Evolutionary conservation across 2,888 invertebrate species (phyloP), one percentile per base, ranked within the genome.

Genomic region (Allacma fusca): DNA sequence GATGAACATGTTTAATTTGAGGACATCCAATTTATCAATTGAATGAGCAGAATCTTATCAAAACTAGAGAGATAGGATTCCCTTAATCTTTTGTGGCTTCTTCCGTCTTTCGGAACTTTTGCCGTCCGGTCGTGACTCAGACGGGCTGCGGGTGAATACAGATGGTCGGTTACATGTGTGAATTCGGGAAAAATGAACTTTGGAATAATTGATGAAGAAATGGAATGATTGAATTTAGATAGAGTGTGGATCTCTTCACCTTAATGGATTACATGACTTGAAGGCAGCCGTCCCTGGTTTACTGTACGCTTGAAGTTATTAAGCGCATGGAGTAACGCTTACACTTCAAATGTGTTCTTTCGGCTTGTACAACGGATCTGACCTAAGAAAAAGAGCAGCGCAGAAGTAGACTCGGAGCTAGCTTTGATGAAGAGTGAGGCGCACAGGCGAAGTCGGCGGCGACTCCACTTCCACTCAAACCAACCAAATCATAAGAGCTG

Each of bases 361-460:
- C 50, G 50, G 5, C 50, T 50, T 12, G n/a, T 50, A 50, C 16
- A 13, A 50, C 50, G 50, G 50, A 50, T 50, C 50, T 50, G 50
- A 50, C 50, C 50, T 50, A 50, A 50, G 50, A 50, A 50, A 50
- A 50, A 19, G 50, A 50, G 50, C 50, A 50, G 50, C 50, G 50
- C 50, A 50, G 50, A 50, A 50, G 50, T 50, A 50, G 50, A 50
- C 19, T 50, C 50, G 19, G 50, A 12, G 16, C 50, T n/a, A 50
- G 50, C 50, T 50, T 50, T 50, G 50, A 50, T 50, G 50, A 50
- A 50, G 50, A 50, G 50, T 50, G 50, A 50, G 50, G 50, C 50
- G 50, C 50, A 50, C 50, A 50, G 50, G 19, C 50, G 50, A 50
- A 50, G 50, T 50, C 50, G 50, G 50, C 50, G 50, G n/a, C 50